Percentiles rank a stretch among this genome's conserved stretches.
phyloP scores from a whole-genome alignment of 2,888 invertebrate genomes.

The Isoperla grammatica region DNA sequence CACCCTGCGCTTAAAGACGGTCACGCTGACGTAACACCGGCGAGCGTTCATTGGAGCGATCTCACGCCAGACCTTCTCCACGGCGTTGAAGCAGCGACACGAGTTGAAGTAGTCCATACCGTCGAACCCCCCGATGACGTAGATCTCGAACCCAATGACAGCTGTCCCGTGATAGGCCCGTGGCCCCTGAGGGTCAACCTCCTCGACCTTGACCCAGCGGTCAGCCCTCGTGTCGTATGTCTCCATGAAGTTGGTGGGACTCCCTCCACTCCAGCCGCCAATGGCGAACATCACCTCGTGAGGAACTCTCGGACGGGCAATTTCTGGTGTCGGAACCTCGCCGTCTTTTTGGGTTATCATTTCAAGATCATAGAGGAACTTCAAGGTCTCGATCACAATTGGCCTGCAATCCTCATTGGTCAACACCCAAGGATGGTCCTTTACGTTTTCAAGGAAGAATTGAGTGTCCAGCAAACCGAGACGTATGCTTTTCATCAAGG shows the following conservation, averaged over 20 bases:
- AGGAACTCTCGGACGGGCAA: conserved; percentile 77
- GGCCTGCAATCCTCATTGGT: conserved; percentile 79
- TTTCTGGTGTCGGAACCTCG: conserved; percentile 78
- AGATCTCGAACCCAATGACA: conserved; percentile 76
- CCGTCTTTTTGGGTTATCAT: conserved; percentile 74
- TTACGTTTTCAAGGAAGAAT: conserved; percentile 83
- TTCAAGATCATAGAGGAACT: conserved; percentile 87
- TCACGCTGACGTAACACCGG: conserved; percentile 81
- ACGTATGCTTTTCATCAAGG: conserved; percentile 72
- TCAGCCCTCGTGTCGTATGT: conserved; percentile 87
- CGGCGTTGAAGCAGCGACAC: conserved; percentile 81
- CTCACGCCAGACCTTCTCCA: conserved; percentile 79
- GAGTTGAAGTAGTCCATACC: conserved; percentile 85
- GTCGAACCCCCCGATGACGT: conserved; percentile 88
- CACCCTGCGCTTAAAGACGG: conserved; percentile 67
- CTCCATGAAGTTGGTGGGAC: conserved; percentile 73
- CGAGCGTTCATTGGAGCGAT: conserved; percentile 82
- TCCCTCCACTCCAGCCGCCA: conserved; percentile 71
- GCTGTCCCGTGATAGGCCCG: conserved; percentile 93
- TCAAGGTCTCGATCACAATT: conserved; percentile 83
- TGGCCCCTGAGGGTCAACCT: conserved; percentile 77
- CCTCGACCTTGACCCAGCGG: conserved; percentile 78
- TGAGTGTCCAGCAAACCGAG: conserved; percentile 79
- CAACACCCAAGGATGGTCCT: conserved; percentile 79
- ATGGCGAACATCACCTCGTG: conserved; percentile 84